Percentiles rank a stretch among this genome's conserved stretches.
phyloP scores from a whole-genome alignment of 2,888 invertebrate species.

The Melieria crassipennis region DNA sequence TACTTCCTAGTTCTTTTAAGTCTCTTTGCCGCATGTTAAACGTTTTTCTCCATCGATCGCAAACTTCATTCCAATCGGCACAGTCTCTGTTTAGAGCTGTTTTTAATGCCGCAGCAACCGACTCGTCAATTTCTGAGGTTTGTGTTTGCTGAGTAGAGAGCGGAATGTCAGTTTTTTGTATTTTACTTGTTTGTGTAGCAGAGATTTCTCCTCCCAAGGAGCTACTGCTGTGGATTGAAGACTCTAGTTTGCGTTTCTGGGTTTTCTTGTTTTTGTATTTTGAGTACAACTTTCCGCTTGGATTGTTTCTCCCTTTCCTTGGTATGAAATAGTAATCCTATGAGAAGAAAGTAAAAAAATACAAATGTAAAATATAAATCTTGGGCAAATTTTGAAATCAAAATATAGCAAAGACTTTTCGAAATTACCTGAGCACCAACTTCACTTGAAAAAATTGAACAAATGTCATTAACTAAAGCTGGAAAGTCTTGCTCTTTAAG shows the following conservation, averaged over 20 bases:
- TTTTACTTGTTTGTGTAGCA: neutral
- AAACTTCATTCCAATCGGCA: neutral
- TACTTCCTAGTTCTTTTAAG: constrained; percentile 4
- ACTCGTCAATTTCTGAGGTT: constrained; percentile 6
- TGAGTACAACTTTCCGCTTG: constrained; percentile 12
- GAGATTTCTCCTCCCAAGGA: neutral
- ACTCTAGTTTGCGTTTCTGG: constrained; percentile 1
- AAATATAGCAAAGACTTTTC: neutral
- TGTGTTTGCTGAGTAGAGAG: too few species aligned
- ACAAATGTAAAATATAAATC: neutral
- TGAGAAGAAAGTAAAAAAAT: constrained; percentile 3
- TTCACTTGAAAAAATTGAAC: constrained; percentile 3
- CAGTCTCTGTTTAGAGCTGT: constrained; percentile 1
- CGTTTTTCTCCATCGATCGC: constrained; percentile 12
- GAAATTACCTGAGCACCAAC: constrained; percentile 11
- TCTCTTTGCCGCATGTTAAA: constrained; percentile 8
- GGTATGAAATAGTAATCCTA: constrained; percentile 20
- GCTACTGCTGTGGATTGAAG: neutral
- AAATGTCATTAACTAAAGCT: neutral
- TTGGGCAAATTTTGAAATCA: neutral
- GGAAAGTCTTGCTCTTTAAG: constrained; percentile 10
- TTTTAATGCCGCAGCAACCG: neutral
- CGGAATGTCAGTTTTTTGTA: neutral
- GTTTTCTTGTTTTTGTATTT: constrained; percentile 16
- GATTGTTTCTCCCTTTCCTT: constrained; percentile 9